Percentiles rank a stretch among this genome's conserved stretches.
Conservation (phyloP, 2,113 vertebrate genomes). For the Otocyon megalotis region DNA sequence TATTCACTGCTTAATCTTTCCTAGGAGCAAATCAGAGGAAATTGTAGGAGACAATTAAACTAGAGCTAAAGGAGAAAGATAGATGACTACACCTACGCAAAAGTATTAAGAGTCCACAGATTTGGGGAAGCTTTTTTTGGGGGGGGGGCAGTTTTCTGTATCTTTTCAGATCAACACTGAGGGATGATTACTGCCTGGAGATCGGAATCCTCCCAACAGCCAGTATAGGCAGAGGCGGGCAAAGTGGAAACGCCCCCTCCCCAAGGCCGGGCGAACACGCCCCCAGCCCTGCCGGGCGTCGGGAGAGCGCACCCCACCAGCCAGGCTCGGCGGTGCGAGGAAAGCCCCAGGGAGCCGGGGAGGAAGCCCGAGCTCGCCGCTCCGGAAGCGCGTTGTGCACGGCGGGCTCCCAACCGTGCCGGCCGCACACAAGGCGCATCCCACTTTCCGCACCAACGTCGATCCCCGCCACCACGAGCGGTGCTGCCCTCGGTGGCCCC, state of each 20-base stretch:
- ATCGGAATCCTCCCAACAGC: neutral
- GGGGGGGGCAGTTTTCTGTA: neutral
- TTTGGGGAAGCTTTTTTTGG: neutral
- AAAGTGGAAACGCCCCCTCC: neutral
- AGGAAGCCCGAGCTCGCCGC: conserved; percentile 4
- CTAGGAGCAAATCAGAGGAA: neutral
- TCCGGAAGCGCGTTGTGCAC: neutral
- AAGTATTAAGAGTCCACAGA: neutral
- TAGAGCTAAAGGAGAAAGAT: neutral
- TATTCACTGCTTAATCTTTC: conserved; percentile 26
- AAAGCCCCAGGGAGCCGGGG: neutral
- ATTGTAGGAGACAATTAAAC: neutral
- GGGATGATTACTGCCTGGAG: neutral
- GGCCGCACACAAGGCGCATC: neutral
- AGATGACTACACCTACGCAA: neutral
- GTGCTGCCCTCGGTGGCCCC: neutral
- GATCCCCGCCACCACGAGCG: neutral
- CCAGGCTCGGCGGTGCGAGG: neutral
- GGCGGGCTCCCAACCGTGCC: rapidly evolving
- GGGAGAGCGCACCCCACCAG: neutral
- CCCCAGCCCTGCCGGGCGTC: neutral
- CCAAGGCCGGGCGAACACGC: neutral
- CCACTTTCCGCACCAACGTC: neutral
- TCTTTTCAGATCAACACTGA: neutral
- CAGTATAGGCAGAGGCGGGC: neutral